Evolutionary conservation across 2,888 invertebrate species (phyloP).

Genomic region (Apotomis betuletana): DNA sequence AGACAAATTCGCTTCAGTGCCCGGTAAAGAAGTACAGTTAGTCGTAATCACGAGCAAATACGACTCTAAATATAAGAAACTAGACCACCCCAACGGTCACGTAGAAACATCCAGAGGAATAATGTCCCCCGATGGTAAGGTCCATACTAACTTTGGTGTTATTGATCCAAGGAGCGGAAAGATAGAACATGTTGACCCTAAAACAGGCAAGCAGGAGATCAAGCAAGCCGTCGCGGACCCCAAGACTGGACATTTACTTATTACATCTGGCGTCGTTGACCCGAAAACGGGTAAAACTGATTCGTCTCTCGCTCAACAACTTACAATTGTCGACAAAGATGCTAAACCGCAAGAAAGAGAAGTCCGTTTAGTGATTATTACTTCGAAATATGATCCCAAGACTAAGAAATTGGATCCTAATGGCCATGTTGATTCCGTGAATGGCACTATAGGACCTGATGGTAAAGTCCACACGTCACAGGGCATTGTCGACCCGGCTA

Average conservation of each 20-base stretch:
- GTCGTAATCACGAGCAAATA: slow-evolving; percentile 82
- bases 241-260: slow-evolving; percentile 80
- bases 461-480: slow-evolving; percentile 83
- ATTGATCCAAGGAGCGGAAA: slow-evolving; percentile 83
- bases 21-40: slow-evolving; percentile 80
- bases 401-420: slow-evolving; percentile 69
- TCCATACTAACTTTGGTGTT: slow-evolving; percentile 80
- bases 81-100: slow-evolving; percentile 81
- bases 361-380: slow-evolving; percentile 73
- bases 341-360: slow-evolving; percentile 60
- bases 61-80: slow-evolving; percentile 80
- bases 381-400: slow-evolving; percentile 81
- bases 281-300: slow-evolving; percentile 83
- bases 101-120: slow-evolving; percentile 79
- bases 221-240: slow-evolving; percentile 84
- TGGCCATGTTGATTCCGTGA: slow-evolving; percentile 61
- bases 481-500: slow-evolving; percentile 81
- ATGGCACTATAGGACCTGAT: slow-evolving; percentile 64
- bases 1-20: slow-evolving; percentile 66
- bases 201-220: slow-evolving; percentile 82
- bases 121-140: slow-evolving; percentile 67
- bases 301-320: slow-evolving; percentile 78
- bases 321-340: slow-evolving; percentile 70
- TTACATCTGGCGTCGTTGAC: slow-evolving; percentile 82
- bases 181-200: slow-evolving; percentile 80